Base-by-base conservation (phyloP, 2,797 vertebrate species). In the Neosilurus mollespiculum region DNA sequence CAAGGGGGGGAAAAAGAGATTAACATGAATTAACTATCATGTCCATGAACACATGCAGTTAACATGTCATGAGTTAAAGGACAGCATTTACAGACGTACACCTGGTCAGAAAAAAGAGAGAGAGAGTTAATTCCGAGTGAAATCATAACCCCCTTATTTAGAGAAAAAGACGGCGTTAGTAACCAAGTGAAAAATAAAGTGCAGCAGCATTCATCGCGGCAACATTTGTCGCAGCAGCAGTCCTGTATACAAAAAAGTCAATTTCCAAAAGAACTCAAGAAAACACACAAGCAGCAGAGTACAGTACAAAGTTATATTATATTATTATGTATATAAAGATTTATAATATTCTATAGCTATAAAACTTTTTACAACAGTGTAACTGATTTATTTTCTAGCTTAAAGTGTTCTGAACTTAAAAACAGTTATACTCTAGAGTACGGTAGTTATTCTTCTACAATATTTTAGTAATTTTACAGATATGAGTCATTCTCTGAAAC, bases 1-100 rank as follows among this genome's bases (percentile, higher is more conserved):
- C 95, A 96, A 97, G 96, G 96, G 94, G 96, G 94, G 96, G 94
- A 95, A 95, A 98, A 97, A 97, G 94, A 99, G 97, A 98, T 99
- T 97, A 98, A 97, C 96, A 98, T 97, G 98, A 97, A 98, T 98
- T 95, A 96, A 96, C 95, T 96, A 96, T 96, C 95, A 98, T 94
- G 82, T 94, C 94, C 96, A 96, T 91, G 96, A 94, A 97, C 91
- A 94, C 90, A 98, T 95, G 96, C 96, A 95, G 95, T 95, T 96
- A 96, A 96, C 95, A 97, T 82, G 94, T 95, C 91, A 97, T 95
- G 96, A 96, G 93, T 97, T 90, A 86, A 97, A 94, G 95, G 94
- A 96, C 89, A 94, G 88, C 83, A 83, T 84, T 84, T 84, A 95
- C 94, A 96, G 91, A 92, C 93, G 94, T 92, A 96, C 90, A 95